Evolutionary conservation across 2,888 invertebrate species (phyloP).

Genomic region (Meta bourneti): DNA sequence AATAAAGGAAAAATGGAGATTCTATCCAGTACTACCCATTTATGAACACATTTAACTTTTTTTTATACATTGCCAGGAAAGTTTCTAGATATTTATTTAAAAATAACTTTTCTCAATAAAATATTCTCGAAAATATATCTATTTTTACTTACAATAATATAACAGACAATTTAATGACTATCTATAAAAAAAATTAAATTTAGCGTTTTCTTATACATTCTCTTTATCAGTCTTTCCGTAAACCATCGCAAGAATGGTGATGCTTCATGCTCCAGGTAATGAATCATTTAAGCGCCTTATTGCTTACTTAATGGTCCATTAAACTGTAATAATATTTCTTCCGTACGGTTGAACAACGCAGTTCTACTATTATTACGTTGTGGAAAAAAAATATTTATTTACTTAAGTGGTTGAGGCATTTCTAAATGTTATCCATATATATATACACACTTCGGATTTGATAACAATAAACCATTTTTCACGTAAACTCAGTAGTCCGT

Average conservation of each 20-base stretch:
- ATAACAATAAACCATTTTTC: not conserved
- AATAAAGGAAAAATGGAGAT: no score
- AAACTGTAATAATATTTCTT: constrained; percentile 23
- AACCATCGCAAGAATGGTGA: not conserved
- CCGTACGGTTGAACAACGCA: constrained; percentile 9
- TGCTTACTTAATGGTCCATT: constrained; percentile 28
- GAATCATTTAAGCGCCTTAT: constrained; percentile 35
- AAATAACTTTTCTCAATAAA: no score
- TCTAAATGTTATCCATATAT: not conserved
- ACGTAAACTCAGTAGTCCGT: not conserved
- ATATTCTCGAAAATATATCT: no score
- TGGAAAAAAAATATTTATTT: not conserved
- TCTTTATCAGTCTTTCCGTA: no score
- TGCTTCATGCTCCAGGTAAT: constrained; percentile 4
- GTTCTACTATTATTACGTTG: not conserved
- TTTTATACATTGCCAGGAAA: no score
- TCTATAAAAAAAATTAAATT: no score
- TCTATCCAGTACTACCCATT: no score
- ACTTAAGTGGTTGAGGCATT: not conserved
- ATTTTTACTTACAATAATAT: no score
- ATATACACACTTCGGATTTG: not conserved
- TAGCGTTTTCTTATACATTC: no score
- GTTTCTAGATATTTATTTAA: no score
- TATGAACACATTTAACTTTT: no score
- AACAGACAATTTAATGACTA: no score